Conservation (phyloP, 2,888 invertebrate genomes). For the Theretra japonica region DNA sequence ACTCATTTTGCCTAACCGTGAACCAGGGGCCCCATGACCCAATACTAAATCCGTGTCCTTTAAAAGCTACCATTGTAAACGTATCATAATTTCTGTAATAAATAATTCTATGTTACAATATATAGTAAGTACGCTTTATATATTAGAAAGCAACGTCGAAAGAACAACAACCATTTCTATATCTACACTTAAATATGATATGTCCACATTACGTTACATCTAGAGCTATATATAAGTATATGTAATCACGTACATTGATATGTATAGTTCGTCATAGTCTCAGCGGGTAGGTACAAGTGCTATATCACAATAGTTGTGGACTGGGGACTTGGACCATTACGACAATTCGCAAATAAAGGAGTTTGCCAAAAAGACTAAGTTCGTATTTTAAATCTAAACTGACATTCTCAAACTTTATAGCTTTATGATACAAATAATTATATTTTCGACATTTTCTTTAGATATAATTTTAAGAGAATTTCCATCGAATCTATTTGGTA, state of each 20-base stretch:
- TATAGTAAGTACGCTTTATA: slow-evolving; percentile 36
- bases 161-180: slow-evolving; percentile 80
- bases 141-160: slow-evolving; percentile 65
- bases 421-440: background rate
- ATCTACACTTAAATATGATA: slow-evolving; percentile 67
- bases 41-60: background rate
- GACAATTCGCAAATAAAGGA: background rate
- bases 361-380: background rate
- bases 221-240: slow-evolving; percentile 36
- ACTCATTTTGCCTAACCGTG: background rate
- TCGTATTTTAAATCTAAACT: no score
- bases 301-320: slow-evolving; percentile 43
- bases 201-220: slow-evolving; percentile 35
- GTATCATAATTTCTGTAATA: slow-evolving; percentile 2
- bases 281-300: slow-evolving; percentile 48
- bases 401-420: no score
- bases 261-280: slow-evolving; percentile 57
- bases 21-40: background rate
- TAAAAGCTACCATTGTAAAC: slow-evolving; percentile 19
- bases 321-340: background rate
- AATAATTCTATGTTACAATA: background rate
- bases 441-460: no score
- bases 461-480: no score
- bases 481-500: no score
- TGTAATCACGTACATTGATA: slow-evolving; percentile 47